Percentiles rank a stretch among this genome's conserved stretches.
Evolutionary conservation across 2,888 invertebrate species (phyloP).

Genomic region (Euphydryas editha): DNA sequence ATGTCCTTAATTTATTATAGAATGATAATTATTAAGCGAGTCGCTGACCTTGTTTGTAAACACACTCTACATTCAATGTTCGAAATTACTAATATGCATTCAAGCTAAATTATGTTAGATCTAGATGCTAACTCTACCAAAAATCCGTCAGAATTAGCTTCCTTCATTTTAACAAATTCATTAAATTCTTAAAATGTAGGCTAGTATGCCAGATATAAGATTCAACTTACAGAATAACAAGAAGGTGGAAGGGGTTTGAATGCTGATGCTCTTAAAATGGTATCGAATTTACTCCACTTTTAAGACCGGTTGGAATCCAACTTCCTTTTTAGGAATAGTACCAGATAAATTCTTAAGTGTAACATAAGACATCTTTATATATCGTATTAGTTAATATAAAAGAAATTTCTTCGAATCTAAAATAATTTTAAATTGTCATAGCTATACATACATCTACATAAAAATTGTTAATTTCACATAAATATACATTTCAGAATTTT

Average conservation of each 20-base stretch:
- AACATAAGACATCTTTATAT: neutral
- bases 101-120: neutral
- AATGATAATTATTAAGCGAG: neutral
- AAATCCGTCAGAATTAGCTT: neutral
- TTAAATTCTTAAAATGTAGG: neutral
- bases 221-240: neutral
- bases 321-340: neutral
- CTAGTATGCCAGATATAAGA: neutral
- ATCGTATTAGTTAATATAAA: neutral
- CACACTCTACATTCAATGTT: neutral
- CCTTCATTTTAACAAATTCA: neutral
- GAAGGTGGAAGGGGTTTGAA: neutral
- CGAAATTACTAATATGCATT: neutral
- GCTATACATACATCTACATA: no score
- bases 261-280: constrained; percentile 2
- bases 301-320: constrained; percentile 18
- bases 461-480: no score
- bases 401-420: no score
- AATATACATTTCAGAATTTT: no score
- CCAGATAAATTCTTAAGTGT: neutral
- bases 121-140: neutral
- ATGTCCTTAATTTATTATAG: neutral
- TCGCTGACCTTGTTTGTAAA: neutral
- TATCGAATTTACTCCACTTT: constrained; percentile 13
- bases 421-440: no score